Percentiles rank a stretch among this genome's conserved stretches.
Conservation (phyloP, 2,888 invertebrate species). For the Sphaerophoria rueppellii region DNA sequence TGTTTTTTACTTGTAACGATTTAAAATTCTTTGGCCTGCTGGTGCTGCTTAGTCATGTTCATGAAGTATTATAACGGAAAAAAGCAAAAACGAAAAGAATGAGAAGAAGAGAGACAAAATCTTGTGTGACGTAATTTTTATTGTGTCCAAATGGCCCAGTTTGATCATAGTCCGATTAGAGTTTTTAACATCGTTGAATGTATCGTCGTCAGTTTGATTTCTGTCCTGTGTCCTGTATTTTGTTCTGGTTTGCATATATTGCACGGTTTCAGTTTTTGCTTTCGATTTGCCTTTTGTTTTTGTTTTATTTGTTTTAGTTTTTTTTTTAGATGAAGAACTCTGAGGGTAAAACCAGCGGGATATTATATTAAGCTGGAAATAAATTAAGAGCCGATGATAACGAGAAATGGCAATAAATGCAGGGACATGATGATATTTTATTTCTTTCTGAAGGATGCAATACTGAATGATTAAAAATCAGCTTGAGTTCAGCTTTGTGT, state of each 20-base stretch:
- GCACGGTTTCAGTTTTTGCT: constrained; percentile 1
- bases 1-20: constrained; percentile 5
- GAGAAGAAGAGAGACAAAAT: constrained; percentile 57
- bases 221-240: background rate
- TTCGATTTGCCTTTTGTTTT: background rate
- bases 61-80: constrained; percentile 60
- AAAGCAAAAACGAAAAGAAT: too few species aligned
- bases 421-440: constrained; percentile 68
- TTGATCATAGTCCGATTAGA: constrained; percentile 64
- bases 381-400: constrained; percentile 66
- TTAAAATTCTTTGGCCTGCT: constrained; percentile 25
- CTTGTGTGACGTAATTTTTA: constrained; percentile 56
- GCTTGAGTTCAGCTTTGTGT: background rate
- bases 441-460: constrained; percentile 61
- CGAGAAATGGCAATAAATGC: constrained; percentile 69
- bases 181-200: constrained; percentile 41
- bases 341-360: constrained; percentile 64
- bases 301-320: constrained; percentile 20
- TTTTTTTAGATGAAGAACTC: constrained; percentile 32
- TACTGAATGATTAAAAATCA: constrained; percentile 13
- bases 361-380: constrained; percentile 69
- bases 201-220: background rate
- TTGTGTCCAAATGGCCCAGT: constrained; percentile 66
- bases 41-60: constrained; percentile 43
- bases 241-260: too few species aligned